phyloP scores from a whole-genome alignment of 1,140 invertebrate species.

The Pogonus chalceus region DNA sequence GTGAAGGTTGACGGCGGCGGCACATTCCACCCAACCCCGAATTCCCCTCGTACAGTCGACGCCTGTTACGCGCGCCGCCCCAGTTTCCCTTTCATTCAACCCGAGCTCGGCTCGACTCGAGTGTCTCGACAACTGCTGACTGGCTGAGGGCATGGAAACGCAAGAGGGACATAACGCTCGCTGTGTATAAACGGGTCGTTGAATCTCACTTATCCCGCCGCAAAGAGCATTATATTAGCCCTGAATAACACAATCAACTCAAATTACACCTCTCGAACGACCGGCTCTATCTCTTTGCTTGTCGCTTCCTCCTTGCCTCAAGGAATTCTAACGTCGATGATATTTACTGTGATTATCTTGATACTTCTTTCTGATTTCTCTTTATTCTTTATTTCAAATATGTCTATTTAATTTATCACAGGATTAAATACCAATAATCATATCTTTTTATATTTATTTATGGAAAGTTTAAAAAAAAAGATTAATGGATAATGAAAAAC shows the following conservation, averaged over 20 bases:
- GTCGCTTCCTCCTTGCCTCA: no score
- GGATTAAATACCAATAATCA: no score
- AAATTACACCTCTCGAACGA: conserved; percentile 5
- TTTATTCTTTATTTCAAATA: no score
- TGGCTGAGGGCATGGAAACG: background rate
- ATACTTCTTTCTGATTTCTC: no score
- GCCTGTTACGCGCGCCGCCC: background rate
- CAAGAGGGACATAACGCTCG: background rate
- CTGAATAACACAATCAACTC: background rate
- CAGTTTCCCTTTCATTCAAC: background rate
- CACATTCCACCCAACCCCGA: background rate
- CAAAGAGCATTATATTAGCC: background rate
- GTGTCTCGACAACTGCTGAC: background rate
- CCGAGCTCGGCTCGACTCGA: no score
- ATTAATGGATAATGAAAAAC: no score
- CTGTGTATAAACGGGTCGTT: background rate
- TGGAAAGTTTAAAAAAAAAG: no score
- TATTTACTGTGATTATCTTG: no score
- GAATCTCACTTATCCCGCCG: background rate
- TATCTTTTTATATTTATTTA: no score
- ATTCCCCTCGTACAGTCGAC: background rate
- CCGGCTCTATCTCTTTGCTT: no score
- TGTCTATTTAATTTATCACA: no score
- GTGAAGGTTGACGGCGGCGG: conserved; percentile 14
- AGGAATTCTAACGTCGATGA: no score